These are phyloP conservation scores for Sitta europaea DNA, from an alignment of 2,113 vertebrate species.

Conservation along the genomic window DNA sequence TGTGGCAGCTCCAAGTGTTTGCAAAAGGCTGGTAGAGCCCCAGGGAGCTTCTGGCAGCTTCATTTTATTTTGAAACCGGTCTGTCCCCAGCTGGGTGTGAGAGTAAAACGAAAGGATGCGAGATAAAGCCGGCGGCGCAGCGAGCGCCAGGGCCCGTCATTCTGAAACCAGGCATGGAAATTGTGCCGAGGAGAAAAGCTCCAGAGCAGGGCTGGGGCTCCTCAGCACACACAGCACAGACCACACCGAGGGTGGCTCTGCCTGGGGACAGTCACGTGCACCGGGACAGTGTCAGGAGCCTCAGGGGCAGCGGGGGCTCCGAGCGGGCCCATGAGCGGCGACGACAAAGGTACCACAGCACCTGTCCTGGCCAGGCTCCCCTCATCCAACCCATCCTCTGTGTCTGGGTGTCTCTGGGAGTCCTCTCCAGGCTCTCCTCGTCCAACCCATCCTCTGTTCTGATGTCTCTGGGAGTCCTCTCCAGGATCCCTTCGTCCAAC, in stretches of 20 bases:
- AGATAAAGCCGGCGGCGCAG: not conserved
- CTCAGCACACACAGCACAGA: not conserved
- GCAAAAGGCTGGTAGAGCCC: not conserved
- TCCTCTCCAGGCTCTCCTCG: accelerated
- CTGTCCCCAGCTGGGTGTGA: conserved; percentile 8
- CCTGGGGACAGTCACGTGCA: not conserved
- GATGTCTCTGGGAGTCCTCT: not conserved
- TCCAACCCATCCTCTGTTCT: accelerated
- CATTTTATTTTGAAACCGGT: not conserved
- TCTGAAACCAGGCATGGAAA: conserved; percentile 72
- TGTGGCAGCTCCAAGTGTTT: not conserved
- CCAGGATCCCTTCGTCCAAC: no score
- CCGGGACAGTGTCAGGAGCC: not conserved
- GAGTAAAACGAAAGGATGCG: conserved; percentile 19
- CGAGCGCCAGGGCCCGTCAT: conserved; percentile 35
- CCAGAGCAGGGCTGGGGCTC: not conserved
- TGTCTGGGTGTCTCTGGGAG: accelerated
- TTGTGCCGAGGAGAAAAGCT: conserved; percentile 13
- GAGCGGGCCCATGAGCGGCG: not conserved
- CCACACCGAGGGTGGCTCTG: not conserved
- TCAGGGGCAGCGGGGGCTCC: not conserved
- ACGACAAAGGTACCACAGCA: not conserved
- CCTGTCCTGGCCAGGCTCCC: not conserved
- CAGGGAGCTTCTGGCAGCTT: not conserved
- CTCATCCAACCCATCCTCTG: accelerated